These are phyloP conservation scores for Steinernema hermaphroditum DNA, from an alignment of 2,888 invertebrate genomes.

Conservation along the genomic window DNA sequence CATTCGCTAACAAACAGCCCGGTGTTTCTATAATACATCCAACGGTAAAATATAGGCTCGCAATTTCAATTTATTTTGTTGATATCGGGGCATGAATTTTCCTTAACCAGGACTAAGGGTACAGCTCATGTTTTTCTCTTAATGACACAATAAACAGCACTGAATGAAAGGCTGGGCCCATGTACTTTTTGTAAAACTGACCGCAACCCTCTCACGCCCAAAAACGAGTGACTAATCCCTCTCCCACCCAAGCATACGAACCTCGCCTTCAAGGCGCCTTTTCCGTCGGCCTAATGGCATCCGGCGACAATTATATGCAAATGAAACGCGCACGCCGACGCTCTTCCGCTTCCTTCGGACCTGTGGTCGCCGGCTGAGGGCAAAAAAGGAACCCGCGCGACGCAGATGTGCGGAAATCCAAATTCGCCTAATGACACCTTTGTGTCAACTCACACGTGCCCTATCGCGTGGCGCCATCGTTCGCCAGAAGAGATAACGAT, in stretches of 20 bases:
- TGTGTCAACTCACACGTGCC: conserved; percentile 21
- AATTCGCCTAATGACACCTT: conserved; percentile 17
- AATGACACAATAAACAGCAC: too few species aligned
- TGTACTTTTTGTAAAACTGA: too few species aligned
- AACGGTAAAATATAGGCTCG: too few species aligned
- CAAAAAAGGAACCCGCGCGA: background rate
- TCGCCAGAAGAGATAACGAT: background rate
- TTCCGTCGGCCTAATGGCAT: background rate
- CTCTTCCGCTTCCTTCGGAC: conserved; percentile 15
- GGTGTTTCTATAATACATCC: too few species aligned
- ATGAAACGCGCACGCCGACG: conserved; percentile 15
- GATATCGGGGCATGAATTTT: too few species aligned
- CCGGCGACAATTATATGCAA: conserved; percentile 7
- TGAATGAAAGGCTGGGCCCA: too few species aligned
- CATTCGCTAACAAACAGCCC: too few species aligned
- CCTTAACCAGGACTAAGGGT: too few species aligned
- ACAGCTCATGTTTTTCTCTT: too few species aligned
- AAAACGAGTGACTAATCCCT: conserved; percentile 2
- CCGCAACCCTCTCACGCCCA: too few species aligned
- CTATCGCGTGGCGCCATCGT: conserved; percentile 10
- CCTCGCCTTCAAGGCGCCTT: background rate
- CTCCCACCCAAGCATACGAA: conserved; percentile 10
- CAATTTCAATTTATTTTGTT: too few species aligned
- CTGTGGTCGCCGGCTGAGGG: background rate
- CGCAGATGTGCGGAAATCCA: conserved; percentile 29